Conservation (phyloP, 2,113 vertebrate genomes). For the Aepyceros melampus region DNA sequence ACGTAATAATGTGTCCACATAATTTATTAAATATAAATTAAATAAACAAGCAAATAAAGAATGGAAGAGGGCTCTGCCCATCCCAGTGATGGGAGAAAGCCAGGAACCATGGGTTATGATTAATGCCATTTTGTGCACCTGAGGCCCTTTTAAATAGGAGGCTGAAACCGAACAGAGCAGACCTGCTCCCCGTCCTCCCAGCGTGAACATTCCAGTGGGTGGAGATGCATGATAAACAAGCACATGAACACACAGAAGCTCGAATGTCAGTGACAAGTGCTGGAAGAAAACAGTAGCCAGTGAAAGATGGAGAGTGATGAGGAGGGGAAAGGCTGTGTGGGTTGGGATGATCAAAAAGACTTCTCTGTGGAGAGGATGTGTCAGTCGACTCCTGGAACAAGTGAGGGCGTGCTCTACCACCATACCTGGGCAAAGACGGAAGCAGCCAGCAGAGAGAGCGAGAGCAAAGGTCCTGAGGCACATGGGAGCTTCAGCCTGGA, state of each 20-base stretch:
- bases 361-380: not conserved
- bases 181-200: not conserved
- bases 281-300: not conserved
- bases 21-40: not conserved
- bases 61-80: not conserved
- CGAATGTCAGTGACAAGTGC: not conserved
- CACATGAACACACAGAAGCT: not conserved
- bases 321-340: not conserved
- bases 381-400: not conserved
- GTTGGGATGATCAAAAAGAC: not conserved
- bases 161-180: not conserved
- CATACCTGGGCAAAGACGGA: not conserved
- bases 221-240: not conserved
- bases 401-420: not conserved
- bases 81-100: not conserved
- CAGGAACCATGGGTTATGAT: not conserved
- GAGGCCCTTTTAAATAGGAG: not conserved
- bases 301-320: not conserved
- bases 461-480: not conserved
- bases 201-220: not conserved
- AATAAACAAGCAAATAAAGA: not conserved
- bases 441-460: not conserved
- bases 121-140: not conserved
- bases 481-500: not conserved
- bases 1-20: not conserved